Base-by-base conservation (phyloP, 2,113 vertebrate genomes). In the Tachysurus fulvidraco region DNA sequence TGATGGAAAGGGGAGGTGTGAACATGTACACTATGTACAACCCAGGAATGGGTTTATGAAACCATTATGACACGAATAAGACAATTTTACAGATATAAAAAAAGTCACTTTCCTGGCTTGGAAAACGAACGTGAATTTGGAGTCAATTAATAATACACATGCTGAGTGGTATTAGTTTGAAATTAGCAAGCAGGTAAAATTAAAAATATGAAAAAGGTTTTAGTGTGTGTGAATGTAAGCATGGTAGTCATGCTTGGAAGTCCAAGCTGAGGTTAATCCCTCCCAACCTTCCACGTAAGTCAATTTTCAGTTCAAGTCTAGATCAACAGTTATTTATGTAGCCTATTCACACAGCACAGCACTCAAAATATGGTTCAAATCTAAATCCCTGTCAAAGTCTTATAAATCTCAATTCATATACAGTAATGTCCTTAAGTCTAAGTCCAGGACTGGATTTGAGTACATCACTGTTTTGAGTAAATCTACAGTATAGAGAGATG, bases 1-100 rank as follows among this genome's bases (percentile, higher is more conserved):
- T 98, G 94, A 93, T 86, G 87, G 28, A 76, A 65, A 65, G 14
- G 50, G 44, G 52, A n/a, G 23, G 5, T 30, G 62, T 25, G 60
- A 25, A 78, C 54, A 54, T 60, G 84, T 36, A 78, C 36, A 65
- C 28, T 25, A 28, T 52, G 55, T 23, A 36, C 17, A 59, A 30
- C 12, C 28, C 8, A 14, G 14, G 36, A 76, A 65, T 50, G 5
- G 10, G 28, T 13, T 55, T 46, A 84, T n/a, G 28, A 54, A 46
- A 3, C 5, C 3, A 59, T 23, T 19, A 73, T n/a, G 52, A 4
- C 50, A 44, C 46, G 19, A 50, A 55, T 78, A 21, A 21, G 71
- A 25, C 3, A 25, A 25, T 16, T 44, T 23, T 86, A 12, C 77
- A 80, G 46, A 23, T 10, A 23, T 41, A 28, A 77, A 84, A 62